These are phyloP conservation scores for Gopherus evgoodei DNA, from an alignment of 2,113 vertebrate genomes.

Conservation along the genomic window DNA sequence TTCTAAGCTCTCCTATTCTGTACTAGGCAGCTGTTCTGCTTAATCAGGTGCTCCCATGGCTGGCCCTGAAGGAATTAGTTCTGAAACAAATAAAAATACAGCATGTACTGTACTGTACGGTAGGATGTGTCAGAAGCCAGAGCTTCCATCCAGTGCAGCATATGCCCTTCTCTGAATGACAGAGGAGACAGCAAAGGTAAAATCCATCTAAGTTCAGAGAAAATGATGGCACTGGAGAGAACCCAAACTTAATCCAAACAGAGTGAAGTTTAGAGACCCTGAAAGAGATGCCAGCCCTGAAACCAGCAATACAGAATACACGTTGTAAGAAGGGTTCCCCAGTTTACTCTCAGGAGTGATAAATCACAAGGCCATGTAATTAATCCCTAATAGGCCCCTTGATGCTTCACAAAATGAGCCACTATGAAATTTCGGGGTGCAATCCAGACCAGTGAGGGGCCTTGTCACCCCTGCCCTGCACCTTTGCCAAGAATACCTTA, in stretches of 20 bases:
- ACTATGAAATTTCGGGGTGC: not conserved
- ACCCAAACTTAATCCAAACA: not conserved
- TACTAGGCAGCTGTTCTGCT: not conserved
- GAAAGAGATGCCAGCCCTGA: too few relatives aligned
- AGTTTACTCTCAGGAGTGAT: not conserved
- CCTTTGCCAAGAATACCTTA: too few relatives aligned
- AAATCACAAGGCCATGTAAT: not conserved
- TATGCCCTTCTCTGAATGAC: not conserved
- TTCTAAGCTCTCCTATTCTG: not conserved
- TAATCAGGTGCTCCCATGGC: not conserved
- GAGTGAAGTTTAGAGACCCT: too few relatives aligned
- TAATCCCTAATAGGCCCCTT: not conserved
- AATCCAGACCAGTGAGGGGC: not conserved
- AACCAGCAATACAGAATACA: too few relatives aligned
- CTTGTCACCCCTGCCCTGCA: too few relatives aligned
- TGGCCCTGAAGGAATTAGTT: not conserved
- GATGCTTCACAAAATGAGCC: too few relatives aligned
- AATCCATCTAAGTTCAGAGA: not conserved
- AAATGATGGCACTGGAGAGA: constrained; percentile 3
- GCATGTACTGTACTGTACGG: not conserved
- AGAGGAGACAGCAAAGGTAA: not conserved
- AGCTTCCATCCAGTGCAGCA: not conserved
- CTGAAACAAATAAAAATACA: not conserved
- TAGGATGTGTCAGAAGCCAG: not conserved
- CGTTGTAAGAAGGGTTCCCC: not conserved